These are phyloP conservation scores for Chymomyza procnemis DNA, from an alignment of 2,888 invertebrate genomes.

Conservation along the genomic window DNA sequence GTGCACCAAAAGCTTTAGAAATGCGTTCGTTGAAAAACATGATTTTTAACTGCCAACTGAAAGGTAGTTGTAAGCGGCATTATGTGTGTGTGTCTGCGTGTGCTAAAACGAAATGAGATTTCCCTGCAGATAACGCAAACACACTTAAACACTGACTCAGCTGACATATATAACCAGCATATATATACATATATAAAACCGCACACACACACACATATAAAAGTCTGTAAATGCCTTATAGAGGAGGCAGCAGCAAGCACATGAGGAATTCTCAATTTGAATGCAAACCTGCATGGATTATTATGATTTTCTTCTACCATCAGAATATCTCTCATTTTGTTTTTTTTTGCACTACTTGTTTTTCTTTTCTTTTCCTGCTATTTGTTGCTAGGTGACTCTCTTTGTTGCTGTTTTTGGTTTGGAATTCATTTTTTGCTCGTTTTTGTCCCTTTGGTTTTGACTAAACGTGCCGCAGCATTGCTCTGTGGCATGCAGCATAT, in stretches of 20 bases:
- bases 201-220: slow-evolving; percentile 13
- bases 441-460: slow-evolving; percentile 21
- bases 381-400: neutral
- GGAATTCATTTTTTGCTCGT: neutral
- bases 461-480: neutral
- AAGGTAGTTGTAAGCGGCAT: neutral
- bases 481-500: neutral
- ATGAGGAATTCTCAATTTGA: slow-evolving; percentile 65
- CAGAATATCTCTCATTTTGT: slow-evolving; percentile 38
- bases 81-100: slow-evolving; percentile 3
- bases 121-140: slow-evolving; percentile 49
- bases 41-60: slow-evolving; percentile 59
- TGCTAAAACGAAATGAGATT: slow-evolving; percentile 67
- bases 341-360: neutral
- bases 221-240: slow-evolving; percentile 12
- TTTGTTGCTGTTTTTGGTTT: neutral
- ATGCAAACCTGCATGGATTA: slow-evolving; percentile 68
- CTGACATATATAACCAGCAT: too few relatives aligned
- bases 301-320: slow-evolving; percentile 63
- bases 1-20: slow-evolving; percentile 5
- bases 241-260: neutral
- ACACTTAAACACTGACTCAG: slow-evolving; percentile 25
- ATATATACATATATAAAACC: neutral
- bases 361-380: neutral
- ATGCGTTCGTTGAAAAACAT: slow-evolving; percentile 49